Evolutionary conservation across 2,113 vertebrate species (phyloP).

Genomic region (Crotalus viridis): DNA sequence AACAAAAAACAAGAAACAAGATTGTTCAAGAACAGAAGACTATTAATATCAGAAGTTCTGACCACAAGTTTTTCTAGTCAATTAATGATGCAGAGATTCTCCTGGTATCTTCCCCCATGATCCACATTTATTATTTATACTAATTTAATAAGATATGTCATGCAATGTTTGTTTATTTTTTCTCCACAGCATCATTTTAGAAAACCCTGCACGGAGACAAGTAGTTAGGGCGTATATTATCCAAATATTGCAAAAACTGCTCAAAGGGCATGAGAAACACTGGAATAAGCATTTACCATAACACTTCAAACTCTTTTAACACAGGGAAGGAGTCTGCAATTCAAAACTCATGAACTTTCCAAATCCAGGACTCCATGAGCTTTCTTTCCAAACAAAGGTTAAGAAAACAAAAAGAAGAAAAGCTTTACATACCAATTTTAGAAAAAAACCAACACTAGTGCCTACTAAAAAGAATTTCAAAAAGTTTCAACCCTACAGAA

Average conservation of each 20-base stretch:
- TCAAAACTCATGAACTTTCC: conserved; percentile 18
- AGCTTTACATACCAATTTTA: not conserved
- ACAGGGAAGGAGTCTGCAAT: not conserved
- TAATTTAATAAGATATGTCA: not conserved
- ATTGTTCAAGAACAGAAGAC: not conserved
- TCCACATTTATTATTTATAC: not conserved
- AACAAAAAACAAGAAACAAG: not conserved
- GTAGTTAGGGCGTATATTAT: not conserved
- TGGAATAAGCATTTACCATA: not conserved
- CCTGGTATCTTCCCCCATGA: not conserved
- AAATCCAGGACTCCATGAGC: not conserved
- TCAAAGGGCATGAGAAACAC: not conserved
- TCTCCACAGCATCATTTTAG: not conserved
- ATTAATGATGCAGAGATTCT: not conserved
- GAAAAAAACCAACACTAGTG: not conserved
- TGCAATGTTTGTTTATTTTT: not conserved
- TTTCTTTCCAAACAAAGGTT: conserved; percentile 3
- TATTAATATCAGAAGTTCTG: not conserved
- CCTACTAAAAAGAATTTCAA: not conserved
- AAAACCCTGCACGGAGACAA: not conserved
- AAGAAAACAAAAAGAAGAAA: conserved; percentile 16
- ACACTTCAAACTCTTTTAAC: not conserved
- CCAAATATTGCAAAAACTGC: not conserved
- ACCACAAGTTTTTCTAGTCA: not conserved
- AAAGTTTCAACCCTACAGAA: not conserved